Evolutionary conservation across 2,888 invertebrate species (phyloP), one percentile per base, ranked within the genome.

Genomic region (Trissolcus japonicus): DNA sequence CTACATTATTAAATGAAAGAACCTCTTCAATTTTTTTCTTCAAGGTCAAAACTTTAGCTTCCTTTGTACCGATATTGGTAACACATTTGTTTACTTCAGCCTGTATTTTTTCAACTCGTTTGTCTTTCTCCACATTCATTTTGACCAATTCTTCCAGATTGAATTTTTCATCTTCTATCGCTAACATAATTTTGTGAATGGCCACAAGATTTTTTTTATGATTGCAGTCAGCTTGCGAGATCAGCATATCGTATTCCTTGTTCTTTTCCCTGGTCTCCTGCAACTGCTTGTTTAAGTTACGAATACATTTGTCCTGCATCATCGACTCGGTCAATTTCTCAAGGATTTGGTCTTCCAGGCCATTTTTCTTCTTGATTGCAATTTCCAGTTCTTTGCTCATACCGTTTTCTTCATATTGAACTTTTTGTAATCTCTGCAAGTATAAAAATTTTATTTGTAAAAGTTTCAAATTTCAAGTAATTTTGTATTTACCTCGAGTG

Each of bases 291-390:
- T 86, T 92, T 89, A 91, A 81, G 79, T 89, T 84, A 54, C 84
- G 84, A 4, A 93, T 92, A 0, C 93, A 92, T 83, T 94, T 95
- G 81, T 94, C 93, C 51, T 93, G 92, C 4, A 93, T 91, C 4
- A 94, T 86, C 83, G 94, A 93, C 11, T 94, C 93, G 82, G 94
- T 94, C 0, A 95, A 89, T 71, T 92, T 91, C 17, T 88, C 85
- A 6, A 95, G 84, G 35, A 95, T 92, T 53, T 91, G 89, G 71
- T 94, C 93, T 85, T 96, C 95, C 55, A 94, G 79, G 48, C 90
- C 89, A 13, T 90, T 83, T 84, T 94, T 94, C 55, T 90, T 89
- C n/a, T 87, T 89, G 0, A 83, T 80, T 57, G 92, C 89, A 72
- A 91, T 91, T 13, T 93, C 92, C 6, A 91, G 83, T 55, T 91